Percentiles rank a stretch among this genome's conserved stretches.
These are phyloP conservation scores for Actinemys pallida DNA, from an alignment of 2,113 vertebrate species.

Conservation along the genomic window DNA sequence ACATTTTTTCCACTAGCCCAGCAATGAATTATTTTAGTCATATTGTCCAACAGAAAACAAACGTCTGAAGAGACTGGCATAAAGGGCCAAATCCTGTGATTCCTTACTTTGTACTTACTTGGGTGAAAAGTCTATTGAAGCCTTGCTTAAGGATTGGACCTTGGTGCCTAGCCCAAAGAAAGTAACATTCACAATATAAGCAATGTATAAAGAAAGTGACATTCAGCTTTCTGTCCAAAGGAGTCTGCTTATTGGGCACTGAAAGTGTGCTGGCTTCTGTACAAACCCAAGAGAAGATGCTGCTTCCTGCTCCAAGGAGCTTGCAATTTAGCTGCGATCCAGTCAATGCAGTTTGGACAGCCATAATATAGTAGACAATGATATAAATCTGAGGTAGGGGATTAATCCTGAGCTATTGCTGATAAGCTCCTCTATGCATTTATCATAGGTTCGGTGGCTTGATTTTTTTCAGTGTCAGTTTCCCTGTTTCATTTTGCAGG, in stretches of 20 bases:
- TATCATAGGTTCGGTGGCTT: fast-evolving
- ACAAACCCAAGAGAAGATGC: neutral
- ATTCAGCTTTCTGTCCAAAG: neutral
- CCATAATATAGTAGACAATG: neutral
- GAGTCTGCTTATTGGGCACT: neutral
- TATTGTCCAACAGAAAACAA: neutral
- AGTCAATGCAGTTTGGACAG: neutral
- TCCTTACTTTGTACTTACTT: neutral
- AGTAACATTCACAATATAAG: neutral
- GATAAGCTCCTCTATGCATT: neutral
- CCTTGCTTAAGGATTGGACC: neutral
- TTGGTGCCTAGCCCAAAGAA: neutral
- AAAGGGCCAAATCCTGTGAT: neutral
- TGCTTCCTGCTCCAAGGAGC: neutral
- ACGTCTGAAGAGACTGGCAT: neutral
- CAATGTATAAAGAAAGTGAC: fast-evolving
- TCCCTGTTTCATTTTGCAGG: neutral
- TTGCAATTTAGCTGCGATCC: neutral
- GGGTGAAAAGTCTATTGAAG: neutral
- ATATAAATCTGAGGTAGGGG: neutral
- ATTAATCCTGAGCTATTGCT: neutral
- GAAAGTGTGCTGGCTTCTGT: neutral
- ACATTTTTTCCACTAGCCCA: neutral
- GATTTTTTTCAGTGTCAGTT: neutral
- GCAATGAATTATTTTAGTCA: neutral